Conservation (phyloP, 2,797 vertebrate genomes). For the Pangasius sanitwongsei region DNA sequence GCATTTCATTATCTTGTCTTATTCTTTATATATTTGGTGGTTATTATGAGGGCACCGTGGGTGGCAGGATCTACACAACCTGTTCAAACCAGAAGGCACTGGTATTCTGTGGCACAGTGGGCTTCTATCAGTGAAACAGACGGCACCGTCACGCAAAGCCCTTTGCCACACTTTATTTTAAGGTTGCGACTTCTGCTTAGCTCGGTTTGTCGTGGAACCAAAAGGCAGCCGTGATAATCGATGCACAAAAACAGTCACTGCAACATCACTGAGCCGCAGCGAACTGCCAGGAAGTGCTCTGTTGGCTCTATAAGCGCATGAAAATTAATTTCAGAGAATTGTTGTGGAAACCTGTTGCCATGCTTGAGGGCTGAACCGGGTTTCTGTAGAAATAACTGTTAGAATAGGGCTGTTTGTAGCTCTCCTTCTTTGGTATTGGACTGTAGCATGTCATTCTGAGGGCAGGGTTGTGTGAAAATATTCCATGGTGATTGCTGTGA, state of each 20-base stretch:
- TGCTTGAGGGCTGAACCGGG: no score
- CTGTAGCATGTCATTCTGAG: neutral
- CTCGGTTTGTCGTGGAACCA: neutral
- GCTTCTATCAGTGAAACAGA: conserved; percentile 18
- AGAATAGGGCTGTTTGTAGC: neutral
- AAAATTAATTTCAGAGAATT: neutral
- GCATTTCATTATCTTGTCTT: neutral
- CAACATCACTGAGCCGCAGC: neutral
- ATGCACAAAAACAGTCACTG: neutral
- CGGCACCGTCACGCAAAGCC: neutral
- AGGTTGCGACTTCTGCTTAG: conserved; percentile 1
- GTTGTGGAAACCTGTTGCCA: neutral
- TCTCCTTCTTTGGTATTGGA: neutral
- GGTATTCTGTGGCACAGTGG: conserved; percentile 26
- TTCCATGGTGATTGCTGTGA: neutral
- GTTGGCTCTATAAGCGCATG: neutral
- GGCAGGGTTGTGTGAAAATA: neutral
- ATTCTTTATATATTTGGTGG: neutral
- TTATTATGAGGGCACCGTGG: neutral
- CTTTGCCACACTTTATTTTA: neutral
- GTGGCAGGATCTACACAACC: neutral
- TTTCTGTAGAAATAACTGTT: neutral
- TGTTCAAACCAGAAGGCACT: conserved; percentile 9
- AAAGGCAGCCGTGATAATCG: neutral
- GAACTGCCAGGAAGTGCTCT: neutral